Evolutionary conservation across 2,797 vertebrate genomes (phyloP).

Genomic region (Sternarchorhynchus goeldii): DNA sequence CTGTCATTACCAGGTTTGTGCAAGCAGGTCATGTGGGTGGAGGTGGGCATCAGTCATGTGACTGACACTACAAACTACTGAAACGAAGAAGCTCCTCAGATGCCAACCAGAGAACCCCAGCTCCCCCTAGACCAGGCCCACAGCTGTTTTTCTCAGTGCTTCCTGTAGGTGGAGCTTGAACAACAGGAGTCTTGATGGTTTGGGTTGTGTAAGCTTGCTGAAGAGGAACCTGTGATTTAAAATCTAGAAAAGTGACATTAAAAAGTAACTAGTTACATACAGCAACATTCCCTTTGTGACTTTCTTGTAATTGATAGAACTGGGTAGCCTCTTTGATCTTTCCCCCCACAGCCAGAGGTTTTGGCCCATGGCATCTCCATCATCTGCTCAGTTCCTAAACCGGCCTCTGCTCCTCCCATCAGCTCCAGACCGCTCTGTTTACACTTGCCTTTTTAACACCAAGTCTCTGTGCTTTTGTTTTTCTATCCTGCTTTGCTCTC

Average conservation of each 20-base stretch:
- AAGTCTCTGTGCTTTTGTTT: slow-evolving; percentile 45
- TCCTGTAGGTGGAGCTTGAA: background rate
- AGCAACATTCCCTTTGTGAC: no score
- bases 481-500: slow-evolving; percentile 26
- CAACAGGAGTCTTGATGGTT: background rate
- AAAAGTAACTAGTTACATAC: background rate
- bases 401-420: slow-evolving; percentile 41
- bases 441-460: slow-evolving; percentile 47
- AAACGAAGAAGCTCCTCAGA: slow-evolving; percentile 20
- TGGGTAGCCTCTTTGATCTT: no score
- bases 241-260: background rate
- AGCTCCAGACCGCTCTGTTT: slow-evolving; percentile 45
- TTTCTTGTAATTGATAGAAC: no score
- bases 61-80: slow-evolving; percentile 47
- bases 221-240: background rate
- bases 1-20: slow-evolving; percentile 47
- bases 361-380: slow-evolving; percentile 49
- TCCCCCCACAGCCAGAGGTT: no score
- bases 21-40: slow-evolving; percentile 42
- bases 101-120: slow-evolving; percentile 2
- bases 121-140: slow-evolving; percentile 9
- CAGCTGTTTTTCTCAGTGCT: background rate
- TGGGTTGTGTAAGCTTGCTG: background rate
- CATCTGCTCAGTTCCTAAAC: slow-evolving; percentile 28
- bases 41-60: slow-evolving; percentile 22